Base-by-base conservation (phyloP, 2,888 invertebrate species). In the Ornithoptera priamus region DNA sequence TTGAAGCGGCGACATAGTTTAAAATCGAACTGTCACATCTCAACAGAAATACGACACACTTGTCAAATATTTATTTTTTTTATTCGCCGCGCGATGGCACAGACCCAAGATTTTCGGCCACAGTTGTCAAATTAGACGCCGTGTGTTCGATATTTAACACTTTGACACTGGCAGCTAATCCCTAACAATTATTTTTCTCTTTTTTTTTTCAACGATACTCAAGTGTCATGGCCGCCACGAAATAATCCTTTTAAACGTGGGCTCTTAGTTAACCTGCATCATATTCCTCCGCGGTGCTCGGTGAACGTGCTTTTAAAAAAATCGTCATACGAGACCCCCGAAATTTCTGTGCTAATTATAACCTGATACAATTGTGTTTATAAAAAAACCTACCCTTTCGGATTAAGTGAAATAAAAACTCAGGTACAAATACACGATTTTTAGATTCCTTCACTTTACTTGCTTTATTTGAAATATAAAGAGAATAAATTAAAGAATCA, bases 151-250 rank as follows among this genome's bases (percentile, higher is more conserved):
- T 90, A 91, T 92, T 92, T 92, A 92, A 92, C 92, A 92, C 92
- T 91, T 92, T 92, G 92, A 92, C 92, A 90, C 92, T 89, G 92
- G 86, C 89, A 89, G 88, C 88, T 92, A 90, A 92, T 92, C 92
- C 90, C 82, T 80, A 83, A 85, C 88, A 88, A 88, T 86, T 85
- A 87, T 87, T 89, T 86, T 85, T 83, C 78, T 77, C 83, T 73
- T 42, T 42, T 42, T 46, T 46, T 46, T 74, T 86, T 86, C 80
- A 50, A 22, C 77, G 75, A 80, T 79, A 81, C 85, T 89, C 88
- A 79, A 82, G 82, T 90, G 89, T 89, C 89, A 88, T 86, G 90
- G 86, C 83, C 82, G 87, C 82, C 80, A 75, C 74, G 79, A 78
- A 86, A 82, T 92, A 92, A 92, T 92, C 92, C 92, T 89, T 92